These are phyloP conservation scores for Drosophila busckii DNA, from an alignment of 1,140 invertebrate genomes.

Conservation along the genomic window DNA sequence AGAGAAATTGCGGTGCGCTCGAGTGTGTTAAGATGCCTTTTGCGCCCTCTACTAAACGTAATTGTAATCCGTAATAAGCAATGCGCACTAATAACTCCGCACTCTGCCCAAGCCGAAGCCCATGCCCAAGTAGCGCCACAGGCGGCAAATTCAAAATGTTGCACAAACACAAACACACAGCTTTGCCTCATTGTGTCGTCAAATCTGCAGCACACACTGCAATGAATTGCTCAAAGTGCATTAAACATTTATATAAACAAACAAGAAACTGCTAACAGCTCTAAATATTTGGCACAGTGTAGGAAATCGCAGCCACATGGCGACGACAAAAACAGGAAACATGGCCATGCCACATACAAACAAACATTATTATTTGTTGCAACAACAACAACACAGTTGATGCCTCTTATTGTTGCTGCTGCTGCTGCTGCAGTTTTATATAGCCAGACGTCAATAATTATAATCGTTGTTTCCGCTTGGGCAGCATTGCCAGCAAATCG, in stretches of 20 bases:
- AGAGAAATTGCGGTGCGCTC: slow-evolving; percentile 46
- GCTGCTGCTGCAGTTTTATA: slow-evolving; percentile 6
- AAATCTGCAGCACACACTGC: too few relatives aligned
- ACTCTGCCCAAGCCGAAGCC: too few relatives aligned
- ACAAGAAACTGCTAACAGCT: too few relatives aligned
- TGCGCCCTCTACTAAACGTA: slow-evolving; percentile 10
- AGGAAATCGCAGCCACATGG: too few relatives aligned
- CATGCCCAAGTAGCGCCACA: slow-evolving; percentile 38
- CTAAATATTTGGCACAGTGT: too few relatives aligned
- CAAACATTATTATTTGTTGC: slow-evolving; percentile 11
- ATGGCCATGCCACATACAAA: slow-evolving; percentile 27
- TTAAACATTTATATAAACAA: too few relatives aligned
- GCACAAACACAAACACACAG: slow-evolving; percentile 33
- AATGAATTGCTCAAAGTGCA: too few relatives aligned
- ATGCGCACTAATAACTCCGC: slow-evolving; percentile 34
- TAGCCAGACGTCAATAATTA: slow-evolving; percentile 22
- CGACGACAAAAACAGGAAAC: too few relatives aligned
- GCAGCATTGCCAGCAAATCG: slow-evolving; percentile 6
- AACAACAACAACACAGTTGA: not conserved
- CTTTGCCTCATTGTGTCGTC: slow-evolving; percentile 14
- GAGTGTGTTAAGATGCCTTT: slow-evolving; percentile 53
- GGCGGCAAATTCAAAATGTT: slow-evolving; percentile 47
- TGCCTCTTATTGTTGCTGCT: not conserved
- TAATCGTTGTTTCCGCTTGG: slow-evolving; percentile 27
- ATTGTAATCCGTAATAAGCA: slow-evolving; percentile 30